Percentiles rank a stretch among this genome's conserved stretches.
Conservation (phyloP, 2,888 invertebrate genomes). For the Drosophila pegasa region DNA sequence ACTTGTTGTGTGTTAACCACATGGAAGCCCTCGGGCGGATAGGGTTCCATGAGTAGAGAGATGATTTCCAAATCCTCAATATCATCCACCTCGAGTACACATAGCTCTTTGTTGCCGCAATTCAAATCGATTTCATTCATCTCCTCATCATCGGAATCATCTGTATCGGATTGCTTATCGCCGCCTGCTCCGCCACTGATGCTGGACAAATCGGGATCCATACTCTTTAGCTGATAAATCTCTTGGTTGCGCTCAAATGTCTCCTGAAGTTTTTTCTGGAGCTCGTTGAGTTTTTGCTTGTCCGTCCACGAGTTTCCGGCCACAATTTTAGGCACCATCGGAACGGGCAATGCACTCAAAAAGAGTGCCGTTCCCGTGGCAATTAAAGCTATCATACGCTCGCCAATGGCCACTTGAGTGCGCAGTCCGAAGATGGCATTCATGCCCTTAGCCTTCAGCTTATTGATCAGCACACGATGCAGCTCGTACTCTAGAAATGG, state of each 20-base stretch:
- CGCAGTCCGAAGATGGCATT: constrained; percentile 96
- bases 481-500: constrained; percentile 98
- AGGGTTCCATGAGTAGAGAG: constrained; percentile 90
- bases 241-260: constrained; percentile 90
- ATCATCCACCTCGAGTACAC: constrained; percentile 93
- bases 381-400: constrained; percentile 93
- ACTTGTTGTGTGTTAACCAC: constrained; percentile 92
- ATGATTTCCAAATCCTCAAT: constrained; percentile 92
- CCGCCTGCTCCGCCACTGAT: constrained; percentile 20
- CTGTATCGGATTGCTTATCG: constrained; percentile 86
- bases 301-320: constrained; percentile 89
- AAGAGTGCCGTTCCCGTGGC: constrained; percentile 95
- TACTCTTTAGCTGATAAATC: constrained; percentile 88
- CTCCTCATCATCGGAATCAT: constrained; percentile 89
- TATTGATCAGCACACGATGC: constrained; percentile 95
- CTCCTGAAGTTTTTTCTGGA: constrained; percentile 89
- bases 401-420: constrained; percentile 93
- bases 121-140: constrained; percentile 89
- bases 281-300: constrained; percentile 88
- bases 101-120: constrained; percentile 91
- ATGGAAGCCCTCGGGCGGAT: constrained; percentile 91
- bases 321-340: constrained; percentile 89
- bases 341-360: constrained; percentile 91
- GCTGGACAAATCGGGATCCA: constrained; percentile 80
- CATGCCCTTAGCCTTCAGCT: constrained; percentile 96